These are phyloP conservation scores for Triplophysa tibetana DNA, from an alignment of 2,113 vertebrate species.

Conservation along the genomic window DNA sequence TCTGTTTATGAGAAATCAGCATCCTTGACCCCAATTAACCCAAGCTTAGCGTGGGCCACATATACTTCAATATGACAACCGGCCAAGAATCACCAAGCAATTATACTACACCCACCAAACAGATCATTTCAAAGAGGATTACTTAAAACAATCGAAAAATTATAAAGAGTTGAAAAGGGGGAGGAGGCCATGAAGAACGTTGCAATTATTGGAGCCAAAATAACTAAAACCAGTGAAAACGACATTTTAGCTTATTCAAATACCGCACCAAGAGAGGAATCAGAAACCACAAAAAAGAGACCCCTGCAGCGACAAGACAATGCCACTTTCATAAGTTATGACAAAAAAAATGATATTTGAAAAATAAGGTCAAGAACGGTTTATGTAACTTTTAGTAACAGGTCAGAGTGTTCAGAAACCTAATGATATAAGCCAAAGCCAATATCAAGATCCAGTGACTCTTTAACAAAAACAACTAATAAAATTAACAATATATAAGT, in stretches of 20 bases:
- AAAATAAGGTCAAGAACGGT: background rate
- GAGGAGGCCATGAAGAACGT: conserved; percentile 23
- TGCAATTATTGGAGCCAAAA: background rate
- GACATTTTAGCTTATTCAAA: background rate
- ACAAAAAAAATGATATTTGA: background rate
- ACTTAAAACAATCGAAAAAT: conserved; percentile 38
- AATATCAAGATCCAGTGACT: background rate
- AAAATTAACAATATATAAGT: too few species aligned
- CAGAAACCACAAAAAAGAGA: background rate
- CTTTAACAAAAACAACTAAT: background rate
- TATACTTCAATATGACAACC: conserved; percentile 39
- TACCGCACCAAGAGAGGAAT: background rate
- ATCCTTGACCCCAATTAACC: conserved; percentile 63
- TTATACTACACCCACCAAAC: conserved; percentile 40
- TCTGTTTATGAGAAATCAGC: conserved; percentile 55
- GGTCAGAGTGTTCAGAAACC: background rate
- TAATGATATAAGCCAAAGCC: too few species aligned
- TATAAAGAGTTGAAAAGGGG: conserved; percentile 18
- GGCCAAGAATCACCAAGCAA: conserved; percentile 27
- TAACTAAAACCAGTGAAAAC: conserved; percentile 28
- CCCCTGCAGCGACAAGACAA: background rate
- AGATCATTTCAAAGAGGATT: conserved; percentile 43
- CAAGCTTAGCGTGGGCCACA: conserved; percentile 38
- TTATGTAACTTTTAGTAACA: background rate
- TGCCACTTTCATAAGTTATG: background rate